Base-by-base conservation (phyloP, 2,888 invertebrate genomes). In the Exocentrus adspersus region DNA sequence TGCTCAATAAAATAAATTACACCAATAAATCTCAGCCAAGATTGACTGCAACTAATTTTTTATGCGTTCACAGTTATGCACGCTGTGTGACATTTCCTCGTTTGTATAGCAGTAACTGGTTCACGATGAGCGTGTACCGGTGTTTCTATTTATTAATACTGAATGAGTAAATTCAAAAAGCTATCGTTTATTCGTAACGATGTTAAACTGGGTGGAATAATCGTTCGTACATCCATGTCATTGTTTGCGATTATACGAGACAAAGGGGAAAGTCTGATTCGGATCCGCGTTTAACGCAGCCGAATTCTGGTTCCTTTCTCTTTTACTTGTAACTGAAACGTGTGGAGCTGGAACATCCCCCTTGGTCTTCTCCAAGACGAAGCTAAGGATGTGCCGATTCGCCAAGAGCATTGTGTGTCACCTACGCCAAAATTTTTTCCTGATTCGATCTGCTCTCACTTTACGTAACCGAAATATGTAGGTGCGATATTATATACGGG, bases 291-390 rank as follows among this genome's bases (percentile, higher is more conserved):
- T 17, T 41, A 52, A 17, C 12, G 21, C 32, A 46, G 50, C 19
- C 50, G 10, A 51, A 52, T 20, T 52, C 41, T 37, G 7, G 7
- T 32, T 52, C 52, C 52, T 52, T 52, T 52, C 52, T 52, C 51
- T 52, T 52, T 52, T 52, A n/a, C 32, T 10, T 16, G 32, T 17
- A n/a, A n/a, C n/a, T n/a, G n/a, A n/a, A n/a, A n/a, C n/a, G n/a
- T n/a, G n/a, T n/a, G n/a, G n/a, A n/a, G n/a, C n/a, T n/a, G n/a
- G n/a, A n/a, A n/a, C n/a, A n/a, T n/a, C n/a, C n/a, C n/a, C n/a
- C n/a, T n/a, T n/a, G n/a, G n/a, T n/a, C n/a, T n/a, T n/a, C n/a
- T n/a, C n/a, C n/a, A n/a, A n/a, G n/a, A n/a, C n/a, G n/a, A n/a
- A n/a, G 28, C 6, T 12, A 30, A 30, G 9, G 14, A 30, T 6